A percentile compares a stretch with the other conserved stretches of the same genome.
Conservation (phyloP, 2,797 vertebrate species). For the Halcyon smyrnensis region DNA sequence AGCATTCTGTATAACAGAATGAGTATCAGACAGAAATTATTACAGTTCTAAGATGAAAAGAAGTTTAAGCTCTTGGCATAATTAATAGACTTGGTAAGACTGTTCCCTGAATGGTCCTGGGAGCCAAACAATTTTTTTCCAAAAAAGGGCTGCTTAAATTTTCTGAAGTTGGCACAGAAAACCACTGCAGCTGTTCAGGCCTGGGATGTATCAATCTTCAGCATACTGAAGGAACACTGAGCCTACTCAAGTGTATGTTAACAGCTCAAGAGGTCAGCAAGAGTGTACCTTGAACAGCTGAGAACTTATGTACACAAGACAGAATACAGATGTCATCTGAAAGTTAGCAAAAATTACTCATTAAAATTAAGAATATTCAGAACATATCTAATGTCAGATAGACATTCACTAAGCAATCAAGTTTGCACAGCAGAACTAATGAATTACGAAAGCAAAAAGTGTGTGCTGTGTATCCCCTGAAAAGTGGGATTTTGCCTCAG, state of each 20-base stretch:
- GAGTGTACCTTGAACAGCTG: slow-evolving; percentile 51
- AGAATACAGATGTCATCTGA: slow-evolving; percentile 44
- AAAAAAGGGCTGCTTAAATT: slow-evolving; percentile 43
- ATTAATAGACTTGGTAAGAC: slow-evolving; percentile 47
- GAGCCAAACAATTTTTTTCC: slow-evolving; percentile 58
- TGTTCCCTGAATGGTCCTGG: slow-evolving; percentile 26
- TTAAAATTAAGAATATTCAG: slow-evolving; percentile 27
- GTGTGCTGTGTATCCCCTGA: background rate
- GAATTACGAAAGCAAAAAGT: background rate
- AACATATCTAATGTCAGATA: background rate
- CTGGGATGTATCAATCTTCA: slow-evolving; percentile 73
- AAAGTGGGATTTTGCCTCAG: background rate
- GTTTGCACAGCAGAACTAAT: background rate
- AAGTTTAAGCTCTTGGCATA: slow-evolving; percentile 56
- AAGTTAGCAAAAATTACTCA: slow-evolving; percentile 42
- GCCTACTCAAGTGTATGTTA: slow-evolving; percentile 24
- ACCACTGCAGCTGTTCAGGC: slow-evolving; percentile 72
- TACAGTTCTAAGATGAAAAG: background rate
- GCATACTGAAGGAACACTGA: slow-evolving; percentile 56
- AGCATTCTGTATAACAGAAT: background rate
- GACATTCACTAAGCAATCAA: background rate
- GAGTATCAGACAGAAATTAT: background rate
- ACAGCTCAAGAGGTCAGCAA: slow-evolving; percentile 50
- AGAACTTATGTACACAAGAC: slow-evolving; percentile 4
- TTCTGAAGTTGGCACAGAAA: slow-evolving; percentile 67